These are phyloP conservation scores for Rhinoptilus africanus DNA, from an alignment of 2,113 vertebrate genomes.

Conservation along the genomic window DNA sequence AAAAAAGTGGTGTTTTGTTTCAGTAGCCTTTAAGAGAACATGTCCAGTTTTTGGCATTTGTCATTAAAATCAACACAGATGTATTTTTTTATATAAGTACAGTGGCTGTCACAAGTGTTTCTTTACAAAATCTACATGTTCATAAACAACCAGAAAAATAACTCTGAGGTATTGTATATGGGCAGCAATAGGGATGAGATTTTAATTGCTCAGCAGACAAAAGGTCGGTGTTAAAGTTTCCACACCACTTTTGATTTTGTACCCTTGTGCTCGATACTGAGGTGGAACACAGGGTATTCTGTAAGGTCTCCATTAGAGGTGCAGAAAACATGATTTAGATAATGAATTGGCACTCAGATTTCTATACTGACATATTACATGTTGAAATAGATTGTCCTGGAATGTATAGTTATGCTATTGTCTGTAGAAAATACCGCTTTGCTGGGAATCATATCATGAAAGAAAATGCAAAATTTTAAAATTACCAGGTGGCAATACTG, in stretches of 20 bases:
- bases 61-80: neutral
- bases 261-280: neutral
- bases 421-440: neutral
- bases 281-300: neutral
- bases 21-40: neutral
- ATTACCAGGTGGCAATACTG: neutral
- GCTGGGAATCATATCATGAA: neutral
- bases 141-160: neutral
- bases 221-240: neutral
- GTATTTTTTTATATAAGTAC: neutral
- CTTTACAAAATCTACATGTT: neutral
- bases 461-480: neutral
- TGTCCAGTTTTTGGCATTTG: neutral
- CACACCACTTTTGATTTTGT: neutral
- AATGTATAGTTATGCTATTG: neutral
- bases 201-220: neutral
- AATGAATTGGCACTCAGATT: neutral
- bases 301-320: neutral
- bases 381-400: neutral
- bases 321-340: neutral
- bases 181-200: neutral
- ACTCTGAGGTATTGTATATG: neutral
- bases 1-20: neutral
- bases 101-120: neutral
- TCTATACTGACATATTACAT: neutral